These are phyloP conservation scores for Torymus aiolomorphi DNA, from an alignment of 2,888 invertebrate species.

Conservation along the genomic window DNA sequence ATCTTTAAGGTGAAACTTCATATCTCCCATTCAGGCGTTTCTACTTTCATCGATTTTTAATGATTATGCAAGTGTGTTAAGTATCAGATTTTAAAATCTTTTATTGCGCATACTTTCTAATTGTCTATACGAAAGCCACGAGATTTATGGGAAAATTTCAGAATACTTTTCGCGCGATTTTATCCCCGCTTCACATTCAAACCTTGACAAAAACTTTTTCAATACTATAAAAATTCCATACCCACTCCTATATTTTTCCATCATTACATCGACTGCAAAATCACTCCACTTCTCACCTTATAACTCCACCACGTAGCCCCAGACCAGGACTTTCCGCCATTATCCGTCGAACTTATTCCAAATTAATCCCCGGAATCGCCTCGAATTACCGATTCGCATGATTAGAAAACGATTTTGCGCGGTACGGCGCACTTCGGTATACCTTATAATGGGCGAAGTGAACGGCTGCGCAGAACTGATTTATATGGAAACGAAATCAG, in stretches of 20 bases:
- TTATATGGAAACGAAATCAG: conserved; percentile 29
- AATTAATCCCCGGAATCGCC: not conserved
- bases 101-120: conserved; percentile 31
- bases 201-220: no score
- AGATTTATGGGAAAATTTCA: conserved; percentile 11
- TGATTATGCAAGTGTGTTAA: conserved; percentile 23
- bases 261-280: no score
- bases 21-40: not conserved
- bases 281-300: no score
- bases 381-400: conserved; percentile 24
- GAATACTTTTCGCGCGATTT: conserved; percentile 19
- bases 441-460: not conserved
- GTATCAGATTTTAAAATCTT: conserved; percentile 15
- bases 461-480: conserved; percentile 1
- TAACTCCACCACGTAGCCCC: no score
- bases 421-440: not conserved
- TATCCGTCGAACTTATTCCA: not conserved
- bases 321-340: no score
- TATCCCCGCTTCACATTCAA: no score
- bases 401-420: conserved; percentile 26
- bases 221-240: no score
- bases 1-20: not conserved
- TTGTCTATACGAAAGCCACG: not conserved
- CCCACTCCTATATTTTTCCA: no score
- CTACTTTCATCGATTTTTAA: conserved; percentile 22